These are phyloP conservation scores for Nasonia longicornis DNA, from an alignment of 1,140 invertebrate species.

Conservation along the genomic window DNA sequence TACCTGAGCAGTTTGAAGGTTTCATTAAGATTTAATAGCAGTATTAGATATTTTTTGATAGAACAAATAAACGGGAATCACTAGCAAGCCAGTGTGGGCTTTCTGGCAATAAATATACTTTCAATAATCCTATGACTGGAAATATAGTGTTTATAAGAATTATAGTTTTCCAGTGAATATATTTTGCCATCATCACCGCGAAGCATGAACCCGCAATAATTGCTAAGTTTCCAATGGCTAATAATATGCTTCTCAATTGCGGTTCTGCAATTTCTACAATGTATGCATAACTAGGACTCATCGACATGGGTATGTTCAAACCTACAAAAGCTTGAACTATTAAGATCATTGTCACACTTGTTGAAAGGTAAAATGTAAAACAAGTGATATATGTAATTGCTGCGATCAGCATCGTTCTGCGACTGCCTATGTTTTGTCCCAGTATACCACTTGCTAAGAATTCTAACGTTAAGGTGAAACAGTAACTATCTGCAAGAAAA, in stretches of 20 bases:
- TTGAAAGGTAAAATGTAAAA: not conserved
- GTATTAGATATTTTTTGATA: not conserved
- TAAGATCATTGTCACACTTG: not conserved
- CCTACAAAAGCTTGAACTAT: not conserved
- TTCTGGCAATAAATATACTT: not conserved
- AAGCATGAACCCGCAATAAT: not conserved
- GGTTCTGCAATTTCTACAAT: not conserved
- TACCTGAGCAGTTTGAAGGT: not conserved
- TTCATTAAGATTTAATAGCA: not conserved
- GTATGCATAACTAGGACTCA: not conserved
- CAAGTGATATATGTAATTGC: not conserved
- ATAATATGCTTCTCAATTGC: not conserved
- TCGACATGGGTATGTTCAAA: not conserved
- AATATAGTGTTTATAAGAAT: not conserved
- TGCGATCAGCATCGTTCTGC: not conserved
- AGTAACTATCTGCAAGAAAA: not conserved
- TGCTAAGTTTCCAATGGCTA: not conserved
- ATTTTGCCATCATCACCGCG: not conserved
- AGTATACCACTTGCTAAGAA: not conserved
- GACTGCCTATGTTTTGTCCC: not conserved
- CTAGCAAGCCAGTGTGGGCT: conserved; percentile 17
- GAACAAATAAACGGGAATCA: not conserved
- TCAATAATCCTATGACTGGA: not conserved
- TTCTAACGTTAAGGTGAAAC: not conserved
- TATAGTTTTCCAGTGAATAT: not conserved